phyloP scores from a whole-genome alignment of 2,888 invertebrate genomes.

The Drosophila engyochracea region DNA sequence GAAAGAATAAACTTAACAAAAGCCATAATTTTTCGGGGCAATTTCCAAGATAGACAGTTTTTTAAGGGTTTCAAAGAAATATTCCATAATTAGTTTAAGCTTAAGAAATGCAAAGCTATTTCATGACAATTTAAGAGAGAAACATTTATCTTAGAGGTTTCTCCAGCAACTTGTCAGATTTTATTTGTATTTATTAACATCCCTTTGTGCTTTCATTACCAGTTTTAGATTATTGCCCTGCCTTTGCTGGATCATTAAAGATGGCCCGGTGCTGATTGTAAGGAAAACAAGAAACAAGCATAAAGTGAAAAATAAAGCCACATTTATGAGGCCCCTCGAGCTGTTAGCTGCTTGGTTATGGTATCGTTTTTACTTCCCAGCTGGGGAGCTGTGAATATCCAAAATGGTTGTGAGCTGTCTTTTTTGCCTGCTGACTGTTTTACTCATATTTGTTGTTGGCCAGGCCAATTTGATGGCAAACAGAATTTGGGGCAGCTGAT shows the following conservation, averaged over 20 bases:
- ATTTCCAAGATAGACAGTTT: background rate
- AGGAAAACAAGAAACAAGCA: background rate
- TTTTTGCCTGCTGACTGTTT: background rate
- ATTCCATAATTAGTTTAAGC: background rate
- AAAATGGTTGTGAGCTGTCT: slow-evolving; percentile 27
- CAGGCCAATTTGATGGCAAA: slow-evolving; percentile 73
- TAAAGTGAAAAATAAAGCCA: slow-evolving; percentile 37
- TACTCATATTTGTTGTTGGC: slow-evolving; percentile 48
- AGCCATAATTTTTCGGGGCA: background rate
- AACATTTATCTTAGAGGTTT: background rate
- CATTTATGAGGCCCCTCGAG: slow-evolving; percentile 41
- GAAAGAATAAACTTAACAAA: background rate
- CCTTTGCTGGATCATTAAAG: slow-evolving; percentile 22
- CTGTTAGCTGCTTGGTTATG: slow-evolving; percentile 6
- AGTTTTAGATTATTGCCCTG: background rate
- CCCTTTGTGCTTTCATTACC: background rate
- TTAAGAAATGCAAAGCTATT: background rate
- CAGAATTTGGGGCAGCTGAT: slow-evolving; percentile 68
- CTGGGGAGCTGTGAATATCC: slow-evolving; percentile 30
- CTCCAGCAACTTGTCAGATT: background rate
- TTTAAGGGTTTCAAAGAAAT: background rate
- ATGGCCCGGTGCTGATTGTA: slow-evolving; percentile 31
- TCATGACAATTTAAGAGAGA: background rate
- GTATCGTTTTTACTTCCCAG: slow-evolving; percentile 6
- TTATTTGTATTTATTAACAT: background rate